Evolutionary conservation across 37 sponge, comb jelly and placozoan species (phyloP).

Genomic region (Ephydatia muelleri): DNA sequence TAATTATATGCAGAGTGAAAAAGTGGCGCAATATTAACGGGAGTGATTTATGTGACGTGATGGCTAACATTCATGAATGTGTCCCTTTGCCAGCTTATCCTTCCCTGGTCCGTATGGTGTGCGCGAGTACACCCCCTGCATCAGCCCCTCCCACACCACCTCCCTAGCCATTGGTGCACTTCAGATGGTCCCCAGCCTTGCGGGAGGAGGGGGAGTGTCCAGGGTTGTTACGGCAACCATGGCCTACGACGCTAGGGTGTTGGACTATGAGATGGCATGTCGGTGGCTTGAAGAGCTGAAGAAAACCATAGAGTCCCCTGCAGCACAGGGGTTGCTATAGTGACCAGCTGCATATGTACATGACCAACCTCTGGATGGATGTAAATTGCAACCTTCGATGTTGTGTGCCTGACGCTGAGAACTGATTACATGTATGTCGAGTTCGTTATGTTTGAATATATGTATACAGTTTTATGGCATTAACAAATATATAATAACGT

Average conservation of each 20-base stretch:
- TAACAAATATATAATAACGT: too few relatives aligned
- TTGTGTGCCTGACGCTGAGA: too few relatives aligned
- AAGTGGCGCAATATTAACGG: too few relatives aligned
- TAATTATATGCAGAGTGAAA: too few relatives aligned
- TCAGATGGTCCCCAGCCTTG: neutral
- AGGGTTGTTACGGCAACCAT: conserved; percentile 18
- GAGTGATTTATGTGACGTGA: neutral
- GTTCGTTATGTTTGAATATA: too few relatives aligned
- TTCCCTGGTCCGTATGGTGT: neutral
- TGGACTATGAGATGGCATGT: conserved; percentile 41
- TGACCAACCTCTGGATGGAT: too few relatives aligned
- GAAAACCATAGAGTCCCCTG: conserved; percentile 49
- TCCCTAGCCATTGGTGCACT: conserved; percentile 9
- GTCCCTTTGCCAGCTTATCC: conserved; percentile 10
- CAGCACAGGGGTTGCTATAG: neutral
- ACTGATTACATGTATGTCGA: too few relatives aligned
- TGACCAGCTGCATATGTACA: neutral
- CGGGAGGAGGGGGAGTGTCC: neutral
- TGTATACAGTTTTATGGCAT: too few relatives aligned
- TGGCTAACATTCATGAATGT: neutral
- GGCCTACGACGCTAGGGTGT: conserved; percentile 42
- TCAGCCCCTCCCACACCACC: conserved; percentile 27
- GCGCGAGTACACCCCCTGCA: neutral
- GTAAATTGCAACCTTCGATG: too few relatives aligned
- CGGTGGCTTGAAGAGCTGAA: conserved; percentile 71